A percentile compares a stretch with the other conserved stretches of the same genome.
phyloP scores from a whole-genome alignment of 2,797 vertebrate genomes.

The Semotilus atromaculatus region DNA sequence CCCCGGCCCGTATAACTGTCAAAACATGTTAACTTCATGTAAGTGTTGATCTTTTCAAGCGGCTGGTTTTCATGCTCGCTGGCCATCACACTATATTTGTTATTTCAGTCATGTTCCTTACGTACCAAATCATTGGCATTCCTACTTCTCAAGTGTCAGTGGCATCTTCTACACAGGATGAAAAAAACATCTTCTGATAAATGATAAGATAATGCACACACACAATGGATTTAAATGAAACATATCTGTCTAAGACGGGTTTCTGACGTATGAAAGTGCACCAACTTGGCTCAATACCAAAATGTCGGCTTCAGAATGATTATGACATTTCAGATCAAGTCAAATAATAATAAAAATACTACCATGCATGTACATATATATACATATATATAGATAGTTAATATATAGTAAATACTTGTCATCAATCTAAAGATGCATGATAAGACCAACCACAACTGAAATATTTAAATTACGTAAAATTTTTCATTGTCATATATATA shows the following conservation, averaged over 20 bases:
- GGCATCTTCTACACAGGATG: not conserved
- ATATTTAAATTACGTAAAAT: too few relatives aligned
- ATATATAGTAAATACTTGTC: too few relatives aligned
- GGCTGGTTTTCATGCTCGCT: slow-evolving; percentile 18
- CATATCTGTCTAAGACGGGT: not conserved
- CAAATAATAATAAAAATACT: not conserved
- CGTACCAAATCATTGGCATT: not conserved
- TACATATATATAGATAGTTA: too few relatives aligned
- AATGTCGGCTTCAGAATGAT: not conserved
- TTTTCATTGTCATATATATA: too few relatives aligned
- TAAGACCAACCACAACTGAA: too few relatives aligned
- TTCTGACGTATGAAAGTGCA: not conserved
- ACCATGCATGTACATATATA: too few relatives aligned
- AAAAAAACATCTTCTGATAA: slow-evolving; percentile 12
- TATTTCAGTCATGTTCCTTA: slow-evolving; percentile 33
- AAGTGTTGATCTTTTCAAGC: slow-evolving; percentile 23
- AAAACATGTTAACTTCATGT: slow-evolving; percentile 53
- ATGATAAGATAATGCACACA: not conserved
- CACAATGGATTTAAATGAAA: not conserved
- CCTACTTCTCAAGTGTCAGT: slow-evolving; percentile 23
- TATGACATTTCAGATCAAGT: not conserved
- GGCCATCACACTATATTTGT: slow-evolving; percentile 24
- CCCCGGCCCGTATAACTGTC: slow-evolving; percentile 54
- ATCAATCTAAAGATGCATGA: not conserved
- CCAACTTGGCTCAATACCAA: not conserved